Evolutionary conservation across 1,140 invertebrate genomes (phyloP), one percentile per base, ranked within the genome.

Genomic region (Zeugodacus cucurbitae): DNA sequence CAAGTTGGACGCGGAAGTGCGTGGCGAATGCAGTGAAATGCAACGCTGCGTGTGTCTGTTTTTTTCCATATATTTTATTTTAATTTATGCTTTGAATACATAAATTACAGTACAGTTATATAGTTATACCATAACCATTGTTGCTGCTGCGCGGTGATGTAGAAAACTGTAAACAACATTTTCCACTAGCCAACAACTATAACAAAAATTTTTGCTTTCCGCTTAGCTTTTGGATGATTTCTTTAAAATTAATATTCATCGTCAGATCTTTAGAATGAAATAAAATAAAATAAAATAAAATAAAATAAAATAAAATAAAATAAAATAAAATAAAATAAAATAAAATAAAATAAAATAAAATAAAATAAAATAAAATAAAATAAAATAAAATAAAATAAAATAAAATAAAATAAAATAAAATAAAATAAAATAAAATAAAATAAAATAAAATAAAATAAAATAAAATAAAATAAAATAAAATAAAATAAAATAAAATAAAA

Each of bases 101-200:
- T 74, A 74, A 41, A 74, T 74, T 74, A 74, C 41, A 5, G 34
- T 74, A 20, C 34, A 32, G 34, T 32, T 74, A 74, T 34, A 32
- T 34, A 74, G 67, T 14, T 74, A 34, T 74, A 20, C 5, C n/a
- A n/a, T n/a, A n/a, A 20, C 1, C 8, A 41, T 74, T 41, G 67
- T 74, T 74, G 34, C 20, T 67, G 64, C 34, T 74, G 11, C 6
- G 29, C 34, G 5, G 1, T n/a, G 67, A 20, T 74, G 67, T 32
- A 37, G 34, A 74, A 74, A 74, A 74, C 1, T 67, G 64, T 67
- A 67, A 67, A 67, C 64, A 67, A 67, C 64, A 41, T 74, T 74
- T 62, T 62, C 59, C 29, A n/a, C 62, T 67, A 32, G 11, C 29
- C 62, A 32, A 67, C 29, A 67, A 29, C 10, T 48, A 48, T 11